Evolutionary conservation across 2,797 vertebrate genomes (phyloP), one percentile per base, ranked within the genome.

Genomic region (Alauda arvensis): DNA sequence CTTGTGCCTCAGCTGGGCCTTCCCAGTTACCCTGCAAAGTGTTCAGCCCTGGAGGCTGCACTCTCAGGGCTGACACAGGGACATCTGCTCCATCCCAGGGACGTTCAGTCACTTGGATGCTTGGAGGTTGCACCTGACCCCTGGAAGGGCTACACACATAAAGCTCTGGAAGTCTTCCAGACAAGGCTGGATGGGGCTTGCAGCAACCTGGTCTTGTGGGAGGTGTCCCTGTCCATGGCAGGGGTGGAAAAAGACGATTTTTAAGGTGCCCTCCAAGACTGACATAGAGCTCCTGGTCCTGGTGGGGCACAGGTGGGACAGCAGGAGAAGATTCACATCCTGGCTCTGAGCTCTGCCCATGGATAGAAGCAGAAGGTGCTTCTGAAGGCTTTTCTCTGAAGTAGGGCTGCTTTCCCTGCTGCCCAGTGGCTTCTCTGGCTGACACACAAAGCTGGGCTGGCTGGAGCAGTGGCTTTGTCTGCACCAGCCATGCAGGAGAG

Each of bases 11-110:
- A 89, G 45, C 49, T 60, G 56, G 16, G 14, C 16, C 45, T 52
- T 77, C 68, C 68, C 51, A 31, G 57, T 8, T 12, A 26, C 4
- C 49, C 56, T 68, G 39, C 19, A 26, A 26, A 76, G 53, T 2
- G 45, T 66, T 82, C 24, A 72, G 49, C 63, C 65, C 68, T 21
- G 5, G 8, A 16, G 14, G 24, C 6, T 18, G 33, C 0, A 0
- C 15, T 51, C 23, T 26, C 24, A n/a, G 48, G 70, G 39, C 55
- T 18, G 77, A 4, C 28, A 3, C 12, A 51, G 67, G 42, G 40
- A 37, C 1, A 2, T 9, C 69, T 69, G 52, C 1, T 52, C 53
- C 39, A 2, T 46, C 55, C 5, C 61, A 14, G 48, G 0, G 5
- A 3, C 10, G 57, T 8, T 21, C 4, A 17, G 31, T 5, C 53